Percentiles rank a stretch among this genome's conserved stretches.
These are phyloP conservation scores for Lepidocolaptes lacrymiger DNA, from an alignment of 2,797 vertebrate genomes.

Conservation along the genomic window DNA sequence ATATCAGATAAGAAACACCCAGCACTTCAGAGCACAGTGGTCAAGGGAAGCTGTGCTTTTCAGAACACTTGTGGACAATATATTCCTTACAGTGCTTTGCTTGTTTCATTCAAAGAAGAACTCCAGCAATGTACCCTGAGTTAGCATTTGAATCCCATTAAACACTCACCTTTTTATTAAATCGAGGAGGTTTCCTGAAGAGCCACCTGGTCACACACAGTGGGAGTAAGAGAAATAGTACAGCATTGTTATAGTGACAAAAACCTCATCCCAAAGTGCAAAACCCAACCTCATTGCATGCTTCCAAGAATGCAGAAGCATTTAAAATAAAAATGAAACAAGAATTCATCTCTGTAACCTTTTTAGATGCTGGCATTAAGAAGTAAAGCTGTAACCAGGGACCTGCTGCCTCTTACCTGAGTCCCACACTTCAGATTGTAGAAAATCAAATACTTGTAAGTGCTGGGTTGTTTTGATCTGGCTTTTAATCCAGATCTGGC, in stretches of 20 bases:
- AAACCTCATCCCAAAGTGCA: neutral
- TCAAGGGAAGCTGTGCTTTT: neutral
- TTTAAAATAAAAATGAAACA: neutral
- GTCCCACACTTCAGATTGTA: neutral
- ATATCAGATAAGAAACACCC: neutral
- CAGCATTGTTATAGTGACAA: neutral
- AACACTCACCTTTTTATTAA: slow-evolving; percentile 76
- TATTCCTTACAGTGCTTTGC: neutral
- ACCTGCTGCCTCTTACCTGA: neutral
- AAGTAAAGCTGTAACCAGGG: neutral
- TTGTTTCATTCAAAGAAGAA: neutral
- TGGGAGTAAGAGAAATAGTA: slow-evolving; percentile 12
- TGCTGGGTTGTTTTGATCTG: slow-evolving; percentile 11
- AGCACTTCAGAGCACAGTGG: neutral
- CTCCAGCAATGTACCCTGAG: neutral
- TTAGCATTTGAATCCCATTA: neutral
- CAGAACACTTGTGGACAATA: neutral
- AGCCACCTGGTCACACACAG: slow-evolving; percentile 63
- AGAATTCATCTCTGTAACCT: neutral
- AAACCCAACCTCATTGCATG: neutral
- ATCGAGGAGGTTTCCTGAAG: slow-evolving; percentile 69
- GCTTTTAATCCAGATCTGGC: slow-evolving; percentile 38
- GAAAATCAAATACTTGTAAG: slow-evolving; percentile 6
- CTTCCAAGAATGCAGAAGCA: neutral
- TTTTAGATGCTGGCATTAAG: neutral